Base-by-base conservation (phyloP, 2,888 invertebrate species). In the Hemithea aestivaria region DNA sequence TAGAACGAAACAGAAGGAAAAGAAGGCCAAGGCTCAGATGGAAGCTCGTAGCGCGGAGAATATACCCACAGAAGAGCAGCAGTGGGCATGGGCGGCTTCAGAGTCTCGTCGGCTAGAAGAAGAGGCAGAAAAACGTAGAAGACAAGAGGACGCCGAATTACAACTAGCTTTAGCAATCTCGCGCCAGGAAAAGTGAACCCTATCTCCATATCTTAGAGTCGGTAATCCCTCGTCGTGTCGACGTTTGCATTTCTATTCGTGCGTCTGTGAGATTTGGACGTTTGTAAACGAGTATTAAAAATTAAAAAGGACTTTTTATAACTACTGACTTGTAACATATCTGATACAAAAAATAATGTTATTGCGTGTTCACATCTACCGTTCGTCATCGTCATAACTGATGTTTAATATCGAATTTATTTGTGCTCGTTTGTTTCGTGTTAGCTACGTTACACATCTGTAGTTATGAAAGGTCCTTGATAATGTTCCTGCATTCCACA, bases 81-180 rank as follows among this genome's bases (percentile, higher is more conserved):
- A 93, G 73, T 73, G 92, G 66, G 92, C 90, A 9, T 93, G 93
- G 93, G 94, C 93, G 2, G 91, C 91, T 7, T 85, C 89, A 16
- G 92, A 93, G 66, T 93, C 93, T 52, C 71, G 90, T 39, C 80
- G 88, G 20, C 73, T 90, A 23, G 91, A 93, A 65, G 89, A 89
- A 43, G 90, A 91, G 53, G 84, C 90, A 8, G 89, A 89, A 44
- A 88, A 80, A 33, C 77, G 90, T 48, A 78, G 90, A 29, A 77
- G 89, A 35, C 90, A 85, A 45, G 94, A 94, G 62, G 90, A 93
- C 48, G 91, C 90, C n/a, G 94, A 94, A 58, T 75, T 94, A 34
- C 92, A 92, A 61, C 85, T 92, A 22, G 94, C 93, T 1, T 79
- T 94, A 32, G 92, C 91, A 43, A 83, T 94, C 41, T 93, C 93